Conservation (phyloP, 2,797 vertebrate species). For the Sebastes steindachneri region DNA sequence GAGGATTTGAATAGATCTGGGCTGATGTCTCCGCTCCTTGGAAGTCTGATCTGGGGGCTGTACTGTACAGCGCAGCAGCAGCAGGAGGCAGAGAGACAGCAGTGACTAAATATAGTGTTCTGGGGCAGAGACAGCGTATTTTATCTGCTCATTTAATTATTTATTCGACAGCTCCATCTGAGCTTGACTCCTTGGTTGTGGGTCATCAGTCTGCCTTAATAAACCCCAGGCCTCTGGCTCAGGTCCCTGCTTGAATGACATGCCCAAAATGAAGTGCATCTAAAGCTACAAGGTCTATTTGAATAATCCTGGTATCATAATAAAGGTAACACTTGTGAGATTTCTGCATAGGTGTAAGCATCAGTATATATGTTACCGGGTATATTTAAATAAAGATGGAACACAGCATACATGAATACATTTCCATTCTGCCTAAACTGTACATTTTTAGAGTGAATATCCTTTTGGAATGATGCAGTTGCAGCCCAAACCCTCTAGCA, state of each 20-base stretch:
- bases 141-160: conserved; percentile 68
- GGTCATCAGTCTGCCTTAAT: conserved; percentile 39
- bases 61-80: conserved; percentile 26
- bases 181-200: conserved; percentile 34
- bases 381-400: background rate
- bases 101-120: conserved; percentile 67
- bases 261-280: background rate
- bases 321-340: background rate
- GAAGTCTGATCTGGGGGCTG: conserved; percentile 30
- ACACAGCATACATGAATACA: background rate
- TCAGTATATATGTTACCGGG: background rate
- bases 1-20: conserved; percentile 64
- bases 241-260: background rate
- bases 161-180: conserved; percentile 57
- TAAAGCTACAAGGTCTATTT: background rate
- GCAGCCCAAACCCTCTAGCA: background rate
- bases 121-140: conserved; percentile 38
- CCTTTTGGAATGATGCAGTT: background rate
- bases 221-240: background rate
- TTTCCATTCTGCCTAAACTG: background rate
- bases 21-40: conserved; percentile 42
- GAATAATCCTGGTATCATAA: background rate
- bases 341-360: background rate
- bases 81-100: conserved; percentile 41
- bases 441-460: background rate